These are phyloP conservation scores for Vireo griseus DNA, from an alignment of 2,797 vertebrate genomes.

Conservation along the genomic window DNA sequence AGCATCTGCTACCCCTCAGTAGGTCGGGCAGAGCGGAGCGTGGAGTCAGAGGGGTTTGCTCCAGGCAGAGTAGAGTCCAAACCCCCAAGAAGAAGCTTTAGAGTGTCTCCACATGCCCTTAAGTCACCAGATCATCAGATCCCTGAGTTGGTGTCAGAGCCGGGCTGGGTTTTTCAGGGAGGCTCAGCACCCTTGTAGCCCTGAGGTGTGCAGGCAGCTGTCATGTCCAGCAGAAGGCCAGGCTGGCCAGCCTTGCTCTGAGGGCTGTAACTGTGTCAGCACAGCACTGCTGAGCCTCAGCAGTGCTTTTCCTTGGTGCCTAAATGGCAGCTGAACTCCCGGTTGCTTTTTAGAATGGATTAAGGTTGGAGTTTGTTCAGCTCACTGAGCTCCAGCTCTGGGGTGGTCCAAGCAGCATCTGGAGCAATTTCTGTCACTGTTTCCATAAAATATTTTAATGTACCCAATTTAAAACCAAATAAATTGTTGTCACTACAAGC, in stretches of 20 bases:
- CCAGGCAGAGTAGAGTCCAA: not conserved
- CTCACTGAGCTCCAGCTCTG: not conserved
- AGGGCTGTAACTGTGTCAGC: not conserved
- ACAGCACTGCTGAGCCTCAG: not conserved
- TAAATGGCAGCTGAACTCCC: not conserved
- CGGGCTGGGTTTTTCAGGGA: not conserved
- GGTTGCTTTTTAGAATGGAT: not conserved
- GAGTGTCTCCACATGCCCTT: not conserved
- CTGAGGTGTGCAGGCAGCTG: not conserved
- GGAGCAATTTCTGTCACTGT: not conserved
- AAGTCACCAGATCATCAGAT: not conserved
- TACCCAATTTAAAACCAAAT: not conserved
- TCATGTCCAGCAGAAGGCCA: not conserved
- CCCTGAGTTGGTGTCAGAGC: not conserved
- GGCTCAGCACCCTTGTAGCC: not conserved
- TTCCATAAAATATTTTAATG: not conserved
- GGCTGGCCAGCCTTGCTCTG: not conserved
- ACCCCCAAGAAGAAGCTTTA: not conserved
- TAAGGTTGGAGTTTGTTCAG: not conserved
- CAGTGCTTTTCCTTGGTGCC: not conserved
- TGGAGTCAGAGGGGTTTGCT: not conserved
- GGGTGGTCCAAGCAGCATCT: not conserved
- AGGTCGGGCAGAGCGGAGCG: not conserved
- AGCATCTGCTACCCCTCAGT: slow-evolving; percentile 27
- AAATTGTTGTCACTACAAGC: not conserved